Percentiles rank a stretch among this genome's conserved stretches.
Conservation (phyloP, 2,113 vertebrate genomes). For the Copsychus sechellarum region DNA sequence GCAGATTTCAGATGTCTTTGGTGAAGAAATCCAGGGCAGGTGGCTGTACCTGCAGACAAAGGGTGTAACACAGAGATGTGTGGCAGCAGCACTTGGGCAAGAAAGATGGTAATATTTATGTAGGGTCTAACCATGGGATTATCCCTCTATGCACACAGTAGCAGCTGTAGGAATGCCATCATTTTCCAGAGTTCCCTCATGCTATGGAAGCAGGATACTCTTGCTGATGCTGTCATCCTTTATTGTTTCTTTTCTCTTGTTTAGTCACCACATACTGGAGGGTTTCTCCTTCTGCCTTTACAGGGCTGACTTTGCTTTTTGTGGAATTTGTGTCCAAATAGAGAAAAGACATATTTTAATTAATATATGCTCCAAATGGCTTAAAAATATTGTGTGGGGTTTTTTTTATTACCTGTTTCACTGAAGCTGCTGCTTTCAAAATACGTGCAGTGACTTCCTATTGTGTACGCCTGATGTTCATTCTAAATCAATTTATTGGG, state of each 20-base stretch:
- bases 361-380: background rate
- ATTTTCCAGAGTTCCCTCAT: background rate
- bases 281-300: background rate
- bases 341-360: background rate
- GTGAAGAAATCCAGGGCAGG: background rate
- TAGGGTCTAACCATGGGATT: background rate
- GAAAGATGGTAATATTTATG: background rate
- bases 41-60: background rate
- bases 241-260: background rate
- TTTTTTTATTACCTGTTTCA: background rate
- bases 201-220: background rate
- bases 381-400: fast-evolving
- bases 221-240: background rate
- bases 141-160: fast-evolving
- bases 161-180: background rate
- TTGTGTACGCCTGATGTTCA: background rate
- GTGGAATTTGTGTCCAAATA: background rate
- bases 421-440: background rate
- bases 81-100: background rate
- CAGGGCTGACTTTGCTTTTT: background rate
- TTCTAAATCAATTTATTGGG: background rate
- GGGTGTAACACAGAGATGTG: background rate
- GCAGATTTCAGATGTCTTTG: background rate
- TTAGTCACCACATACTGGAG: background rate
- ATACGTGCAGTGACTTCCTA: background rate